A percentile compares a stretch with the other conserved stretches of the same genome.
Evolutionary conservation across 2,888 invertebrate species (phyloP).

Genomic region (Pachycephus smyrnensis): DNA sequence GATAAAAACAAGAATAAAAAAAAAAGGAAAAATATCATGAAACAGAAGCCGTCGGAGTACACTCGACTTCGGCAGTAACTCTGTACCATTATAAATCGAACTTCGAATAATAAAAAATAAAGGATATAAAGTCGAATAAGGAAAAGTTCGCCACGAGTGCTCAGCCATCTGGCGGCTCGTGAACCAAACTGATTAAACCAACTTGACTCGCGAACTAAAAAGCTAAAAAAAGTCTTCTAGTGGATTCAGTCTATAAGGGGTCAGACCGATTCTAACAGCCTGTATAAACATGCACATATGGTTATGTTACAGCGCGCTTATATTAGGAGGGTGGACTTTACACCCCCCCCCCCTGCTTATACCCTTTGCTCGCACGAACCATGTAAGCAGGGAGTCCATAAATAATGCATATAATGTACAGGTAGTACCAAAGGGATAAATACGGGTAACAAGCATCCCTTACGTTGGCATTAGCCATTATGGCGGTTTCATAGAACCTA

Average conservation of each 20-base stretch:
- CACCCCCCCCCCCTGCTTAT: background rate
- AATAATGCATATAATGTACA: background rate
- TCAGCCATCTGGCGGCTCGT: background rate
- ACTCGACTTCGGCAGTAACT: background rate
- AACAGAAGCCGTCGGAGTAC: background rate
- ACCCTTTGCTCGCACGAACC: background rate
- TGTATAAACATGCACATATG: background rate
- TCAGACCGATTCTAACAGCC: background rate
- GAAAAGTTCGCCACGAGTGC: background rate
- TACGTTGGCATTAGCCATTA: slow-evolving; percentile 21
- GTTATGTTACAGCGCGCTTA: background rate
- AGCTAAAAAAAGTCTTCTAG: background rate
- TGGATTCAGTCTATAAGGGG: background rate
- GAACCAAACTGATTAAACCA: background rate
- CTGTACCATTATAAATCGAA: background rate
- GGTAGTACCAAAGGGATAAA: slow-evolving; percentile 14
- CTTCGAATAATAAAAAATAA: background rate
- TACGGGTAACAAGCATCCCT: slow-evolving; percentile 17
- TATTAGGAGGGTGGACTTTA: background rate
- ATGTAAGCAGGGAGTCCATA: background rate
- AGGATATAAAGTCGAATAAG: background rate
- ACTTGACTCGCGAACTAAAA: background rate
- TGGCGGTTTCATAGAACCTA: slow-evolving; percentile 19
- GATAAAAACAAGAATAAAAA: background rate
- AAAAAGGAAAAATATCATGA: background rate